A percentile compares a stretch with the other conserved stretches of the same genome.
These are phyloP conservation scores for Oreortyx pictus DNA, from an alignment of 2,797 vertebrate genomes.

Conservation along the genomic window DNA sequence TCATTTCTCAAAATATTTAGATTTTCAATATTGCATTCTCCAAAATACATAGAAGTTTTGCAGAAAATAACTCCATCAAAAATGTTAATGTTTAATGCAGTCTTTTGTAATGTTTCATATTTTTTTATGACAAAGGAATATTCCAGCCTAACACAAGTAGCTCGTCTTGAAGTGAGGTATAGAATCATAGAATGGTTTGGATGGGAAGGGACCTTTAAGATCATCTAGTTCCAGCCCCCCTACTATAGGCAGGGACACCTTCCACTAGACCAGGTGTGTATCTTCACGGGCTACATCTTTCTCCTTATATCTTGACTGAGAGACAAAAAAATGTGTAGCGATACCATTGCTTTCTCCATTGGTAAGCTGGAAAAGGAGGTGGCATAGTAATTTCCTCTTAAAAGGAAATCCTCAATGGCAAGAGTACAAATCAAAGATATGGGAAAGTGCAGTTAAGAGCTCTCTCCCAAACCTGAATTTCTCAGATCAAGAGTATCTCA, in stretches of 20 bases:
- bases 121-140: too few relatives aligned
- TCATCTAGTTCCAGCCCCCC: too few relatives aligned
- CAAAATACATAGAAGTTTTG: background rate
- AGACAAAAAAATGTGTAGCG: background rate
- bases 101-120: background rate
- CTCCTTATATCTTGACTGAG: background rate
- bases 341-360: background rate
- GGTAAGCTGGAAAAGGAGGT: background rate
- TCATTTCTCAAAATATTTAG: background rate
- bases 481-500: background rate
- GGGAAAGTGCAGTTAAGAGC: background rate
- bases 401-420: background rate
- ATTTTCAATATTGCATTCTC: background rate
- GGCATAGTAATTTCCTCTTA: background rate
- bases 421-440: background rate
- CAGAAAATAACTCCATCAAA: slow-evolving; percentile 30
- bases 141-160: too few relatives aligned
- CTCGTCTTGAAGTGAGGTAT: too few relatives aligned
- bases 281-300: background rate
- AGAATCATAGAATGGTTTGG: too few relatives aligned
- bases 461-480: background rate
- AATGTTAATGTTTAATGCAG: background rate
- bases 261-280: background rate
- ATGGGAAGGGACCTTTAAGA: too few relatives aligned
- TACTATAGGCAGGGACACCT: too few relatives aligned